Base-by-base conservation (phyloP, 2,888 invertebrate genomes). In the Ditylenchus weischeri region DNA sequence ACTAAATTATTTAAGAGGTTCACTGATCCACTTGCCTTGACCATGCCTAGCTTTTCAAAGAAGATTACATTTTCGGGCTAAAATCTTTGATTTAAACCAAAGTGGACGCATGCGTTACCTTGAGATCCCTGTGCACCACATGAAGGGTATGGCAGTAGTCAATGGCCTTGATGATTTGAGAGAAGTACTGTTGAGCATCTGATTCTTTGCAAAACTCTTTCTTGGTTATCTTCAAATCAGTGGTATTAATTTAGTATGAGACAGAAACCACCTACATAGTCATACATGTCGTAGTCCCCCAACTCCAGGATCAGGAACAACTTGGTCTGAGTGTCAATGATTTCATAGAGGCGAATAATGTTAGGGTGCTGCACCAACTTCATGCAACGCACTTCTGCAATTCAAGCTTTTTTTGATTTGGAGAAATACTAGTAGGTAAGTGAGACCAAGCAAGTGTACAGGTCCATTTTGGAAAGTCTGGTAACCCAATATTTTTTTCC, bases 281-380 rank as follows among this genome's bases (percentile, higher is more conserved):
- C 95, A 86, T 95, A 96, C 81, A 98, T 89, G 87, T 98, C 96
- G 61, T 96, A 96, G 86, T 98, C 95, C 19, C 94, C 98, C 82
- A 95, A 87, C 86, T 98, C 98, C 83, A 98, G 87, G 84, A 98
- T 94, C 84, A 87, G 81, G 69, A 84, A 86, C 57, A 86, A 87
- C 86, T 98, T 96, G 73, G 94, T 94, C 84, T 93, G 92, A 49
- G 98, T 99, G 86, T 98, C 98, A 84, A 98, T 98, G 73, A 98
- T 96, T 87, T 98, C 95, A 86, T 99, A 98, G 62, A 98, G 87
- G 66, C 95, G 88, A 59, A 98, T 96, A 51, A 98, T 95, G 86
- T 98, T 93, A 47, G 96, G 95, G 86, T 98, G 98, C 84, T 98
- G 96, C 59, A 99, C 96, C 79, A 98, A 86, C 86, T 96, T 75